Base-by-base conservation (phyloP, 2,797 vertebrate genomes). In the Acipenser ruthenus region DNA sequence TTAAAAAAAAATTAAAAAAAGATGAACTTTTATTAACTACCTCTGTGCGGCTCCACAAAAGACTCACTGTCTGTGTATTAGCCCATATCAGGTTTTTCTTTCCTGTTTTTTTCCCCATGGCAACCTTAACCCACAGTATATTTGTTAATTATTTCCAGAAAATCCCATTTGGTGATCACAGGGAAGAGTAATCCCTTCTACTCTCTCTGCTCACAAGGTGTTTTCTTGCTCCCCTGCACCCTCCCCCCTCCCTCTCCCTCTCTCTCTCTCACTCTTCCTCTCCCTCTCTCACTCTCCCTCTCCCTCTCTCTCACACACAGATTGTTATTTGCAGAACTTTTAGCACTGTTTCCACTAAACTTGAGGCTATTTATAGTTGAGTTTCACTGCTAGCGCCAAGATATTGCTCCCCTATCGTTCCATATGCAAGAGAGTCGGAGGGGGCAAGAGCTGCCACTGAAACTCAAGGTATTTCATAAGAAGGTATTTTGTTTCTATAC, bases 331-430 rank as follows among this genome's bases (percentile, higher is more conserved):
- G 75, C 76, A 73, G 76, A 76, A 69, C 65, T 63, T 73, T 72
- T 70, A 72, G 74, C 65, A 69, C 76, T 82, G 80, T 85, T 85
- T 83, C 82, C 80, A 83, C 78, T 87, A 81, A 86, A 86, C 74
- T 76, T 63, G 65, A 67, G 71, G 74, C 79, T 87, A 86, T 84
- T 83, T 80, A 69, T 76, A 78, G 72, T 2, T 58, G 55, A n/a
- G 15, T 9, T 11, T 11, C 55, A 58, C 55, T 58, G 55, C 9
- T 7, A 58, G 9, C 7, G 15, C 55, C 55, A 58, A 55, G 55
- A 58, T 12, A 53, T 12, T 53, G 52, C 55, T 58, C 55, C 11
- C 2, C 8, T 37, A 37, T 37, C 37, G 37, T 37, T 37, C 12
- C 55, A 6, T n/a, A 7, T 11, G 55, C 55, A 58, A 7, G 7